A percentile compares a stretch with the other conserved stretches of the same genome.
phyloP scores from a whole-genome alignment of 2,113 vertebrate genomes.

The Ondatra zibethicus region DNA sequence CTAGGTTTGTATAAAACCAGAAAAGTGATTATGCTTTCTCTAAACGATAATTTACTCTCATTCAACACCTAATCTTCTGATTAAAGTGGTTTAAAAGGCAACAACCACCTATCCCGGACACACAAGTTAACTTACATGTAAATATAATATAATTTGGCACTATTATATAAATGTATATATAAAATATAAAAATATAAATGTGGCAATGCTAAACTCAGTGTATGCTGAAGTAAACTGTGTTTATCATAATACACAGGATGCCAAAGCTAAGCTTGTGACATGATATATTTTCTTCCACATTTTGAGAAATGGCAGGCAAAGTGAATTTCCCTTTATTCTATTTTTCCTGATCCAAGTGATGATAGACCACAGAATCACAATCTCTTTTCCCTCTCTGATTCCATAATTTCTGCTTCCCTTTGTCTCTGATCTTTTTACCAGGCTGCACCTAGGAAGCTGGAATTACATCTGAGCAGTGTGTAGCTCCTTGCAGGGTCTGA shows the following conservation, averaged over 20 bases:
- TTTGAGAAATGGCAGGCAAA: background rate
- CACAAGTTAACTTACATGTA: background rate
- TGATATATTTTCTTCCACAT: background rate
- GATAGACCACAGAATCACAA: background rate
- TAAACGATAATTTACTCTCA: background rate
- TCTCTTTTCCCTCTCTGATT: background rate
- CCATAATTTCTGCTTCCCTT: background rate
- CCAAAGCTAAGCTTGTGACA: background rate
- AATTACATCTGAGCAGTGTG: background rate
- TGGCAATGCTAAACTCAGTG: background rate
- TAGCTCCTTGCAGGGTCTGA: background rate
- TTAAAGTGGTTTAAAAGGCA: background rate
- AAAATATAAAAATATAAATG: background rate
- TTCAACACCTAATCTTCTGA: background rate
- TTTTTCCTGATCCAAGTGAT: background rate
- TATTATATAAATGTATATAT: background rate
- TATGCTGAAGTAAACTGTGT: background rate
- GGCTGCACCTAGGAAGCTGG: background rate
- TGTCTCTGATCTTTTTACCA: background rate
- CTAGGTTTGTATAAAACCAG: background rate
- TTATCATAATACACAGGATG: background rate
- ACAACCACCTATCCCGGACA: background rate
- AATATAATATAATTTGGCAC: background rate
- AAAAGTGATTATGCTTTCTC: background rate
- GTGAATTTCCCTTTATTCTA: background rate